phyloP scores from a whole-genome alignment of 2,888 invertebrate species.

The Zaprionus obscuricornis region DNA sequence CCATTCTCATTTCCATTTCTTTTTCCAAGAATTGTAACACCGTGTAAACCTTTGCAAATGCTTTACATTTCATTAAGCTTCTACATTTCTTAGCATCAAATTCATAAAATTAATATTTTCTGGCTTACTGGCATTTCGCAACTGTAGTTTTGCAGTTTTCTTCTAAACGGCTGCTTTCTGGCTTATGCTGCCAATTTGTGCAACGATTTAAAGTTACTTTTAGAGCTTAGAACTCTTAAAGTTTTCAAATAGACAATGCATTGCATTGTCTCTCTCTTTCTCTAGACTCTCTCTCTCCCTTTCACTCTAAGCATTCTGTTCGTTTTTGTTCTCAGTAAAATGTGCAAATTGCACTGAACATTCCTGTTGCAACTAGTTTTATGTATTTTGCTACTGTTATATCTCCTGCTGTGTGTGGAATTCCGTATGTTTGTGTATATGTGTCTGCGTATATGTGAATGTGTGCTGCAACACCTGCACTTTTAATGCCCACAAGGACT shows the following conservation, averaged over 20 bases:
- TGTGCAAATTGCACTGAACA: slow-evolving; percentile 1
- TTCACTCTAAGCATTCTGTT: no score
- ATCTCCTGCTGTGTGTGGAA: no score
- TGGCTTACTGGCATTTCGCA: background rate
- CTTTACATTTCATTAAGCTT: no score
- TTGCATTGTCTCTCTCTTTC: no score
- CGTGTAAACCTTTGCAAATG: slow-evolving; percentile 1
- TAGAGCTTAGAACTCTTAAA: background rate
- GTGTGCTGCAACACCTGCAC: slow-evolving; percentile 32
- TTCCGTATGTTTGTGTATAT: no score
- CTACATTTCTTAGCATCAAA: background rate
- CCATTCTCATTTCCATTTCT: background rate
- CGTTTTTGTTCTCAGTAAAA: no score
- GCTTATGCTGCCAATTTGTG: no score
- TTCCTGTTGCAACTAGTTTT: slow-evolving; percentile 4
- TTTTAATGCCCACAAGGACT: slow-evolving; percentile 57
- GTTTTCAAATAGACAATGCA: background rate
- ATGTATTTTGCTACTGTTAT: no score
- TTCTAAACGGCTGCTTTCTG: background rate
- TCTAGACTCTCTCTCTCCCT: no score
- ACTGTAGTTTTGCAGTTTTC: background rate
- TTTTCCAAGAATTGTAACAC: background rate
- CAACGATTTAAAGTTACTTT: background rate
- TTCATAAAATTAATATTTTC: background rate
- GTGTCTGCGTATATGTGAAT: no score